Base-by-base conservation (phyloP, 1,140 invertebrate genomes). In the Euura saliciscinereae region DNA sequence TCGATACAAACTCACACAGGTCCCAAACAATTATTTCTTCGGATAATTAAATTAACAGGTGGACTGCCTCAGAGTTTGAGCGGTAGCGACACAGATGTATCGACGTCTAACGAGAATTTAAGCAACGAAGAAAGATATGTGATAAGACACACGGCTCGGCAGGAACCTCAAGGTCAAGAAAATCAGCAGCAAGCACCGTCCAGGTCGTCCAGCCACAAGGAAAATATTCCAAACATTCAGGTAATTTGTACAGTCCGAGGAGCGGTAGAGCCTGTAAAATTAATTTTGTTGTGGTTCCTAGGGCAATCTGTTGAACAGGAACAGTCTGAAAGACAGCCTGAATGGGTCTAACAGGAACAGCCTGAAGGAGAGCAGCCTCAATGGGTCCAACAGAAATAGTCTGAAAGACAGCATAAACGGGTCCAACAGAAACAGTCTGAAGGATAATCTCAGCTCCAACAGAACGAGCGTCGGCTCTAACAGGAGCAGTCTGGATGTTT, bases 151-250 rank as follows among this genome's bases (percentile, higher is more conserved):
- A 96, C 93, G 11, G 91, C 94, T 13, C 88, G 96, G 46, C 96
- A 97, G 82, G 96, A 98, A 83, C 96, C 96, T 8, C 96, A 97
- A 85, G 96, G 96, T 5, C 95, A 97, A 86, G 96, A 98, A 85
- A 94, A 93, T 85, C 86, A 91, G 64, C 89, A 90, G 75, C 89
- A 90, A 75, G 87, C 86, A 71, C 86, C 86, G 64, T 87, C 86
- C 2, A 82, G 86, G 70, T 87, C 86, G 66, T 88, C 86, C 75
- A 88, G 86, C 78, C 86, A 86, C 70, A 88, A 87, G 75, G 86
- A 88, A 77, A 88, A 88, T 65, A 88, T 88, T 85, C 86, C 86
- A 79, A 88, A 87, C 79, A 87, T 87, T 74, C 86, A 87, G 79
- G 86, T 87, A 80, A 75, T 10, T 71, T 28, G 28, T 28, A 28